Evolutionary conservation across 2,797 vertebrate genomes (phyloP).

Genomic region (Chlorospingus semifuscus): DNA sequence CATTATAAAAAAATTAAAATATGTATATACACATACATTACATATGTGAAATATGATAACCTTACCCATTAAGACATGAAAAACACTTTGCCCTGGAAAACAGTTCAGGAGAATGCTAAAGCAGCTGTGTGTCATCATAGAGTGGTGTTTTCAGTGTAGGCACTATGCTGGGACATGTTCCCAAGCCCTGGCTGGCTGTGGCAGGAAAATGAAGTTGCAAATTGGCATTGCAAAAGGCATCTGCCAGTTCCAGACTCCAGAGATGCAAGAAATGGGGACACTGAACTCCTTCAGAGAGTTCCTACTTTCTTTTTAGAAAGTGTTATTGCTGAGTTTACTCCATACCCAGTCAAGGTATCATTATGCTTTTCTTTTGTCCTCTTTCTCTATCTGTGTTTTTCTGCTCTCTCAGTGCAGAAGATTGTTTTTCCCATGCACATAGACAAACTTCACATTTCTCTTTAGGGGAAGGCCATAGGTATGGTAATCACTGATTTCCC

Average conservation of each 20-base stretch:
- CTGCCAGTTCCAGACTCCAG: background rate
- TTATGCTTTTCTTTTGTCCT: background rate
- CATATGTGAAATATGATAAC: background rate
- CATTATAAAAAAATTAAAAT: background rate
- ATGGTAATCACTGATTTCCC: background rate
- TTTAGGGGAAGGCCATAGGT: background rate
- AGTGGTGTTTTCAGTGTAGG: background rate
- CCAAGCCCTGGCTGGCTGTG: background rate
- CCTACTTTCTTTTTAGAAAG: background rate
- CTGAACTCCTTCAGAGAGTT: background rate
- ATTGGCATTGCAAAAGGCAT: background rate
- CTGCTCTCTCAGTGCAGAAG: background rate
- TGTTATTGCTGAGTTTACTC: background rate
- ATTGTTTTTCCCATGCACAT: background rate
- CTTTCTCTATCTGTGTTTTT: background rate
- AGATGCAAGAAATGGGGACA: background rate
- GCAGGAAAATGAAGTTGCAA: background rate
- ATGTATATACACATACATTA: background rate
- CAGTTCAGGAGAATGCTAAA: background rate
- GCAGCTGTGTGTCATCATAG: background rate
- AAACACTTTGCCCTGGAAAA: background rate
- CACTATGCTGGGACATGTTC: background rate
- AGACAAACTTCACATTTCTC: background rate
- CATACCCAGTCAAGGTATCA: background rate
- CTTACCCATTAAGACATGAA: background rate